These are phyloP conservation scores for Agrilus planipennis DNA, from an alignment of 1,140 invertebrate species.

Conservation along the genomic window DNA sequence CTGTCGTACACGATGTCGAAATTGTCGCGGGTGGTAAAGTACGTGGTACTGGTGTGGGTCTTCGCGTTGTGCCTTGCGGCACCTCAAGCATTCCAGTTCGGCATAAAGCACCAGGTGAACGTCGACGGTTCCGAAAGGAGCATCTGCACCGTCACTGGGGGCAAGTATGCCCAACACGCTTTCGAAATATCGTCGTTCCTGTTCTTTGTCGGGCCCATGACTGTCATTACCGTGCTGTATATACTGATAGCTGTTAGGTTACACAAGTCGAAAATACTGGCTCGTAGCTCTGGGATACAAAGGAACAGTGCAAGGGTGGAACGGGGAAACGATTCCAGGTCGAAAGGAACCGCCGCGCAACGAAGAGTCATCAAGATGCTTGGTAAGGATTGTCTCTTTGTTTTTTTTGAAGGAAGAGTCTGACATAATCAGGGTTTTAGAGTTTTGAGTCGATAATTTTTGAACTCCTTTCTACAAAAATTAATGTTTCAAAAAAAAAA, in stretches of 20 bases:
- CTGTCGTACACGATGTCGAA: slow-evolving; percentile 35
- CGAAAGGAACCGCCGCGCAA: slow-evolving; percentile 20
- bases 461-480: too few relatives aligned
- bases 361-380: slow-evolving; percentile 31
- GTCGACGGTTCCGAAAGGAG: slow-evolving; percentile 17
- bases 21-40: slow-evolving; percentile 44
- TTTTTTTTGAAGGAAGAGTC: too few relatives aligned
- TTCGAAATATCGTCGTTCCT: slow-evolving; percentile 43
- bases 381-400: too few relatives aligned
- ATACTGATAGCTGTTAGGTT: slow-evolving; percentile 40
- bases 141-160: slow-evolving; percentile 20
- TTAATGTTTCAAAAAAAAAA: too few relatives aligned
- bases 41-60: slow-evolving; percentile 48
- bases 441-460: too few relatives aligned
- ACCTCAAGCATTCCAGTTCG: slow-evolving; percentile 41
- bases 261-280: slow-evolving; percentile 23
- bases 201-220: slow-evolving; percentile 47
- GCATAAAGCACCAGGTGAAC: slow-evolving; percentile 23
- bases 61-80: slow-evolving; percentile 41
- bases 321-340: slow-evolving; percentile 1
- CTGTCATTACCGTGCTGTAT: slow-evolving; percentile 43
- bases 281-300: slow-evolving; percentile 6
- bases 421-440: too few relatives aligned
- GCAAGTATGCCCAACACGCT: slow-evolving; percentile 25
- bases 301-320: background rate